Percentiles rank a stretch among this genome's conserved stretches.
phyloP scores from a whole-genome alignment of 2,888 invertebrate genomes.

The Drosophila anomalata region DNA sequence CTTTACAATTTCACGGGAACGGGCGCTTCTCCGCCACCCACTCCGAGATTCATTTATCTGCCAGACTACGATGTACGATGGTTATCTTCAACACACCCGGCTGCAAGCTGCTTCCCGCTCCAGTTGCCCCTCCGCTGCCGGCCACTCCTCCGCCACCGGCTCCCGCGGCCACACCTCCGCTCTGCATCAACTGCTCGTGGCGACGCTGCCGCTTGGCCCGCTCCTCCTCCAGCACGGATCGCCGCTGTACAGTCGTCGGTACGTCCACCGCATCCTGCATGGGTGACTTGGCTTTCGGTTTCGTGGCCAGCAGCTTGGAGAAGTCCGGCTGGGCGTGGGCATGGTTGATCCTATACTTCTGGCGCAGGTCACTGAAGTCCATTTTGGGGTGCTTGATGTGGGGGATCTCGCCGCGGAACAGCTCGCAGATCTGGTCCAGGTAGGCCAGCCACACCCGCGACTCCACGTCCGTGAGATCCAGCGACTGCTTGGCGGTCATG shows the following conservation, averaged over 20 bases:
- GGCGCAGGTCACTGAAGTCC: conserved; percentile 84
- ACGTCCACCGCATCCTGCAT: conserved; percentile 82
- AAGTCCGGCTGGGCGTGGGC: conserved; percentile 82
- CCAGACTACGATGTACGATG: conserved; percentile 39
- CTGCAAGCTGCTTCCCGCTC: conserved; percentile 42
- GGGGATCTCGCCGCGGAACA: conserved; percentile 96
- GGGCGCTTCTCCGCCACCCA: conserved; percentile 8
- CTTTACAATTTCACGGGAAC: conserved; percentile 22
- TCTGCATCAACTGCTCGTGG: conserved; percentile 74
- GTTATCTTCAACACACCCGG: conserved; percentile 68
- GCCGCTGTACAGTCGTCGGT: conserved; percentile 76
- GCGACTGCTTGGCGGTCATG: conserved; percentile 90
- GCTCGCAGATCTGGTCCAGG: conserved; percentile 93
- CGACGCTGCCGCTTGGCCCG: conserved; percentile 82
- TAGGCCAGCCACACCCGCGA: conserved; percentile 88
- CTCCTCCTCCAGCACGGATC: conserved; percentile 82
- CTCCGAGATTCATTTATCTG: conserved; percentile 15
- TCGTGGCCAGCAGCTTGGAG: conserved; percentile 81
- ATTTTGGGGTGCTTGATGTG: conserved; percentile 90
- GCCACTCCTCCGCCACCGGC: conserved; percentile 8
- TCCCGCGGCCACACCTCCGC: conserved; percentile 45
- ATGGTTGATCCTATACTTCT: conserved; percentile 81
- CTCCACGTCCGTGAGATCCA: conserved; percentile 80
- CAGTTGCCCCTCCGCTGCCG: conserved; percentile 42
- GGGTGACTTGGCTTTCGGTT: conserved; percentile 82